These are phyloP conservation scores for Hirudinaria manillensis DNA, from an alignment of 2,888 invertebrate species.

Conservation along the genomic window DNA sequence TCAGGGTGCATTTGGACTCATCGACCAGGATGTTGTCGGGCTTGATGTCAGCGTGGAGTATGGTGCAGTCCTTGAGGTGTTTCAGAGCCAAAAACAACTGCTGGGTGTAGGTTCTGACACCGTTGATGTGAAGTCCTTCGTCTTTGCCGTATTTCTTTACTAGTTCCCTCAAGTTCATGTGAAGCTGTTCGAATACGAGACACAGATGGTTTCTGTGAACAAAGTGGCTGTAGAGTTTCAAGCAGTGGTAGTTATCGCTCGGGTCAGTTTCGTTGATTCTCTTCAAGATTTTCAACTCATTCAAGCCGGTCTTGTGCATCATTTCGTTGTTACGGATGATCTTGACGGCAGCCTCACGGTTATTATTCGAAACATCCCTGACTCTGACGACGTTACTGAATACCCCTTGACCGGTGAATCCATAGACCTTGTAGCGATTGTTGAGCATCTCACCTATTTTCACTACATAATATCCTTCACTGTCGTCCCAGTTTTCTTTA, in stretches of 20 bases:
- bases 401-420: constrained; percentile 96
- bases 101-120: constrained; percentile 92
- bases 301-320: constrained; percentile 96
- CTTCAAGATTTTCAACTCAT: constrained; percentile 87
- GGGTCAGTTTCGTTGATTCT: constrained; percentile 93
- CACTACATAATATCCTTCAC: constrained; percentile 94
- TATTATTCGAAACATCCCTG: constrained; percentile 78
- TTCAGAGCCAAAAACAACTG: constrained; percentile 81
- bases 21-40: constrained; percentile 95
- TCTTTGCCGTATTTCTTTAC: constrained; percentile 98
- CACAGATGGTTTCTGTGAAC: constrained; percentile 97
- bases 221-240: constrained; percentile 86
- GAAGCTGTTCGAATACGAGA: constrained; percentile 93
- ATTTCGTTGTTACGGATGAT: constrained; percentile 98
- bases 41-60: constrained; percentile 96
- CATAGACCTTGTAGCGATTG: constrained; percentile 83
- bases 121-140: constrained; percentile 87
- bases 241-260: constrained; percentile 92
- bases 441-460: constrained; percentile 89
- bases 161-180: constrained; percentile 62
- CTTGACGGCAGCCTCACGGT: constrained; percentile 89
- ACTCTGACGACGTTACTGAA: constrained; percentile 95
- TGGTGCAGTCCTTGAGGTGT: constrained; percentile 85
- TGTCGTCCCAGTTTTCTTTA: constrained; percentile 99
- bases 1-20: constrained; percentile 87